Evolutionary conservation across 2,797 vertebrate genomes (phyloP).

Genomic region (Micrastur ruficollis): DNA sequence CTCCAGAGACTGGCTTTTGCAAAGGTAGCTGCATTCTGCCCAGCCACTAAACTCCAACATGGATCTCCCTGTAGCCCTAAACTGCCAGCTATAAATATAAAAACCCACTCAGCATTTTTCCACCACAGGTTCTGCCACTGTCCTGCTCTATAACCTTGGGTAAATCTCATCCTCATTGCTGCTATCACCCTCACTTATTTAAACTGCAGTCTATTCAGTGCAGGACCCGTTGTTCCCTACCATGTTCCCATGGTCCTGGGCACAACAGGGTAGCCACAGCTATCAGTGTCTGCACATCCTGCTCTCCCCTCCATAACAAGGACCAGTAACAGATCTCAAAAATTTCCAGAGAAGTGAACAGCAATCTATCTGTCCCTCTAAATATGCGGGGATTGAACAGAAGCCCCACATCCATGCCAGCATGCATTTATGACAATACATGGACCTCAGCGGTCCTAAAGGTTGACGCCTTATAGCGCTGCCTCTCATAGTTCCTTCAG

Average conservation of each 20-base stretch:
- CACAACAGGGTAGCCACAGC: neutral
- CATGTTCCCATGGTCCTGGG: fast-evolving
- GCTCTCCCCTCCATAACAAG: neutral
- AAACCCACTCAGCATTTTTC: slow-evolving; percentile 16
- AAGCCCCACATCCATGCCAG: neutral
- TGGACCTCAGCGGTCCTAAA: neutral
- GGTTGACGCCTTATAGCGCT: neutral
- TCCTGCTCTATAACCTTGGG: slow-evolving; percentile 15
- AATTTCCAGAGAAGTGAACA: neutral
- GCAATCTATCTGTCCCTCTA: neutral
- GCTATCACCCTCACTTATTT: neutral
- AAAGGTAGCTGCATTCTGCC: neutral
- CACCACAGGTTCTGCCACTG: neutral
- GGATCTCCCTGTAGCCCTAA: slow-evolving; percentile 8
- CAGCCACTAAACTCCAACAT: neutral
- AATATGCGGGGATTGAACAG: neutral
- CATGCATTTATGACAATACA: fast-evolving
- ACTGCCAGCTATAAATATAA: slow-evolving; percentile 31
- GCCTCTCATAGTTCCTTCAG: neutral
- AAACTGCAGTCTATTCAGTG: neutral
- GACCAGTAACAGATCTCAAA: neutral
- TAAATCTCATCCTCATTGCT: neutral
- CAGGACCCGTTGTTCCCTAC: neutral
- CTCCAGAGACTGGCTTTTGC: neutral
- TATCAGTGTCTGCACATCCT: neutral